Evolutionary conservation across 2,113 vertebrate species (phyloP).

Genomic region (Microcebus murinus): DNA sequence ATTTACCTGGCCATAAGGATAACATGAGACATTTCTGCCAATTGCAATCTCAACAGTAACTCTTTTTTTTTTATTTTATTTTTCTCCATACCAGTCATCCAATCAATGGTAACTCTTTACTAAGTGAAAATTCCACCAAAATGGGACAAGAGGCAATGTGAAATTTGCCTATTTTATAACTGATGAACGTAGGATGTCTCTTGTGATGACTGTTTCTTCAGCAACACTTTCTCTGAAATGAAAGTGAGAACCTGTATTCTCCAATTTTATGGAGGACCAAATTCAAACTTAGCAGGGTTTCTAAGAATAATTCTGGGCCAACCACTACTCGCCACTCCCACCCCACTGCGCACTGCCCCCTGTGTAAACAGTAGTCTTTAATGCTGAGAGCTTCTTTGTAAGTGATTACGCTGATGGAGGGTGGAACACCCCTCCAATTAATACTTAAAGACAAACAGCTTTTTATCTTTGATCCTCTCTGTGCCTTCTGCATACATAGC

Average conservation of each 20-base stretch:
- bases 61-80: neutral
- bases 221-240: neutral
- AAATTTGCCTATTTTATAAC: neutral
- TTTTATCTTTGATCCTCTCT: neutral
- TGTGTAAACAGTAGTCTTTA: neutral
- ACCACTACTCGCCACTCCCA: fast-evolving
- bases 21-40: neutral
- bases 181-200: neutral
- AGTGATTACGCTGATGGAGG: fast-evolving
- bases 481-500: neutral
- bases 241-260: no score
- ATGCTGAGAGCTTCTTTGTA: neutral
- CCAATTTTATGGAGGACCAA: neutral
- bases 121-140: neutral
- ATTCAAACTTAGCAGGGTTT: neutral
- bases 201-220: neutral
- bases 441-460: neutral
- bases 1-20: neutral
- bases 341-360: fast-evolving
- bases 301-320: neutral
- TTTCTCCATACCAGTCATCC: no score
- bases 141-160: neutral
- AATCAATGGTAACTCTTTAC: neutral
- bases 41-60: neutral
- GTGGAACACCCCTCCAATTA: neutral